Percentiles rank a stretch among this genome's conserved stretches.
Evolutionary conservation across 92 coral and sea anemone species (phyloP).

Genomic region (Pocillopora meandrina): DNA sequence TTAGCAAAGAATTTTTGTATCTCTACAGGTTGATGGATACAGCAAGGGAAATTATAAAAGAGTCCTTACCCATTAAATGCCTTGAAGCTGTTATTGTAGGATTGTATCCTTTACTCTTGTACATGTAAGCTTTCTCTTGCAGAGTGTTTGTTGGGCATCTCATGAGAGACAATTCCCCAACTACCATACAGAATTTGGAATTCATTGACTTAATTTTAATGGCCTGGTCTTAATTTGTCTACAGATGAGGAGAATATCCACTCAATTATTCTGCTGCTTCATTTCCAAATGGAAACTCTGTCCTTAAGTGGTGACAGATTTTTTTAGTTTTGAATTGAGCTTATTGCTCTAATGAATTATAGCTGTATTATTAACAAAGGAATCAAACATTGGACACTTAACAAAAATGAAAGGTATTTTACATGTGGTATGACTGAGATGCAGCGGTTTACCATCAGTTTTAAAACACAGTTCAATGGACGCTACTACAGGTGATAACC

Average conservation of each 20-base stretch:
- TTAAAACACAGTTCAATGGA: slow-evolving; percentile 81
- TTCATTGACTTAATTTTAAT: neutral
- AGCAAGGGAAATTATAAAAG: slow-evolving; percentile 93
- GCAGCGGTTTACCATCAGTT: slow-evolving; percentile 92
- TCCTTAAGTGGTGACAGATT: no score
- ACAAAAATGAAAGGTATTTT: slow-evolving; percentile 60
- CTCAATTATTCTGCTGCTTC: no score
- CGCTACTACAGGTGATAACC: slow-evolving; percentile 17
- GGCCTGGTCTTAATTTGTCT: neutral
- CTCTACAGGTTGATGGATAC: slow-evolving; percentile 86
- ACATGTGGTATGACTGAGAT: slow-evolving; percentile 84
- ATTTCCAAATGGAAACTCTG: no score
- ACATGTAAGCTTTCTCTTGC: no score
- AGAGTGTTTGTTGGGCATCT: no score
- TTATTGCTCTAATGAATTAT: neutral
- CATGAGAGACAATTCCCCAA: no score
- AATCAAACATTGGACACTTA: slow-evolving; percentile 22
- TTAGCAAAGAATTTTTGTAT: no score
- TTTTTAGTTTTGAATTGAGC: no score
- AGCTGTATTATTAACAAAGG: neutral
- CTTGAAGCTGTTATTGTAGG: slow-evolving; percentile 94
- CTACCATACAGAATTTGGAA: no score
- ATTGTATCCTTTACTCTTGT: slow-evolving; percentile 67
- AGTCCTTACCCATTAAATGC: slow-evolving; percentile 95
- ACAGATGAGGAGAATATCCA: no score